Conservation (phyloP, 2,888 invertebrate genomes). For the Sericinus montela region DNA sequence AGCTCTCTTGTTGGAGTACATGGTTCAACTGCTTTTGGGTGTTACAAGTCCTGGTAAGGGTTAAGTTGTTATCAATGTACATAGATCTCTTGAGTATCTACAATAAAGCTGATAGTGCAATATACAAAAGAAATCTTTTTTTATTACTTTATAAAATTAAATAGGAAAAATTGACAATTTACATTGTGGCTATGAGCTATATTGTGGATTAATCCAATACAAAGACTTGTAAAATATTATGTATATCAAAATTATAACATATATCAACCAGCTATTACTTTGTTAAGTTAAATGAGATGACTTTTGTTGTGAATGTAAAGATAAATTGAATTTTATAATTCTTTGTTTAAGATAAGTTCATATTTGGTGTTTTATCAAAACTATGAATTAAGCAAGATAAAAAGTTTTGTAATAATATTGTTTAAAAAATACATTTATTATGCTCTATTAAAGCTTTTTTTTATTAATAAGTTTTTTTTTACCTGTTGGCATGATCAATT, state of each 20-base stretch:
- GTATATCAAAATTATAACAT: not conserved
- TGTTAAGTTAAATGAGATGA: not conserved
- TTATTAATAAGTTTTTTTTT: slow-evolving; percentile 24
- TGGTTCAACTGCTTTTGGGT: slow-evolving; percentile 63
- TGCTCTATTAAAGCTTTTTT: slow-evolving; percentile 51
- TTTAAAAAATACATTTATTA: slow-evolving; percentile 24
- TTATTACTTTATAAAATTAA: not conserved
- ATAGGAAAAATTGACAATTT: not conserved
- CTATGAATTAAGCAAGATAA: slow-evolving; percentile 20
- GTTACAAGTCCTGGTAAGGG: slow-evolving; percentile 51
- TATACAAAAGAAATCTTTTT: slow-evolving; percentile 2
- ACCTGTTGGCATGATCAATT: slow-evolving; percentile 70
- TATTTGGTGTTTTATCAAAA: slow-evolving; percentile 18
- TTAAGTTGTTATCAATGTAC: slow-evolving; percentile 21
- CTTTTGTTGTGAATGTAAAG: slow-evolving; percentile 8
- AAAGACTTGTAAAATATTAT: slow-evolving; percentile 1
- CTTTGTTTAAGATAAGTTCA: slow-evolving; percentile 7
- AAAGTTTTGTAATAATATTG: slow-evolving; percentile 21
- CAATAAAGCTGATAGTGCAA: slow-evolving; percentile 4
- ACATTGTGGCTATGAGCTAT: not conserved
- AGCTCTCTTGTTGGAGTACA: slow-evolving; percentile 65
- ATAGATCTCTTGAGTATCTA: slow-evolving; percentile 18
- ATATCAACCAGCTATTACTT: not conserved
- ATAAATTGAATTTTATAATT: not conserved
- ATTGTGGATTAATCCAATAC: not conserved